Conservation (phyloP, 2,113 vertebrate species). For the Dissostichus mawsoni region DNA sequence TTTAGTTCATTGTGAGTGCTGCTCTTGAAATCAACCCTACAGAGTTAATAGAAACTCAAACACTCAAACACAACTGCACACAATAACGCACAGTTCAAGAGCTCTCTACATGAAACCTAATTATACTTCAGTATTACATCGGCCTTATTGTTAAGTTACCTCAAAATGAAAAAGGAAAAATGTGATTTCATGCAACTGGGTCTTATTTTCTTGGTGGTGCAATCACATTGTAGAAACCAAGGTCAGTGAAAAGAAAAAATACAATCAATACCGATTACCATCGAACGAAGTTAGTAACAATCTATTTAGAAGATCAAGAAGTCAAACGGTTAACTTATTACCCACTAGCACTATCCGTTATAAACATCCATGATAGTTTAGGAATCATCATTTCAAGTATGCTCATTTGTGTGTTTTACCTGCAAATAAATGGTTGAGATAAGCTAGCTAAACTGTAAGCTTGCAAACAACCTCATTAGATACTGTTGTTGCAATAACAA, state of each 20-base stretch:
- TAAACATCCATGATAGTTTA: not conserved
- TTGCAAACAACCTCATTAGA: not conserved
- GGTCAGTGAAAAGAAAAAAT: not conserved
- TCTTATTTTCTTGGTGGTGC: not conserved
- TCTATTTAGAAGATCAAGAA: not conserved
- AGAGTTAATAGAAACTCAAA: conserved; percentile 4
- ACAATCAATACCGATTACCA: too few relatives aligned
- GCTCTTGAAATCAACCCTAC: conserved; percentile 10
- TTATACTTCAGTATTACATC: too few relatives aligned
- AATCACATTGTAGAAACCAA: not conserved
- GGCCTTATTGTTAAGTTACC: too few relatives aligned
- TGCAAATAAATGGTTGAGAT: not conserved
- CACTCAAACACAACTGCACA: not conserved
- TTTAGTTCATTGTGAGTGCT: not conserved
- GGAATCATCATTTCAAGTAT: too few relatives aligned
- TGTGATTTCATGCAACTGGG: not conserved
- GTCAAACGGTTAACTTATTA: not conserved
- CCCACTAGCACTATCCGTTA: not conserved
- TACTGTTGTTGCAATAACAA: not conserved
- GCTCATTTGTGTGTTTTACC: not conserved
- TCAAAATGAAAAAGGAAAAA: not conserved
- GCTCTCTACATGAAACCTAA: not conserved
- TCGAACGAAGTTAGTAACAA: not conserved
- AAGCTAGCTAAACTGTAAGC: not conserved
- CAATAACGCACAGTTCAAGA: not conserved